phyloP scores from a whole-genome alignment of 2,797 vertebrate genomes.

The Mormyrops boulengeri region DNA sequence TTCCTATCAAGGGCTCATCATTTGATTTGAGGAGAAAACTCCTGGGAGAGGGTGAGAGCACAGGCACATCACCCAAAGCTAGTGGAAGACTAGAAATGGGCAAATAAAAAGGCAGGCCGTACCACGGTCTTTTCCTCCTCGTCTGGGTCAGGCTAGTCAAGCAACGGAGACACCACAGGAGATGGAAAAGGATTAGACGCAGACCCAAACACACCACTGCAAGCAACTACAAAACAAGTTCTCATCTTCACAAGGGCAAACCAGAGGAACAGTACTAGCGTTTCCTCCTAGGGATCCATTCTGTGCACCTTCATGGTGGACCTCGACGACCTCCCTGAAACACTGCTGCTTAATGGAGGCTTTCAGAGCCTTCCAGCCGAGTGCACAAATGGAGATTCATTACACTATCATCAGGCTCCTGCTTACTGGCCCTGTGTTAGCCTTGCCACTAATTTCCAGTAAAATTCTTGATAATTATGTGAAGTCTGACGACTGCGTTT shows the following conservation, averaged over 20 bases:
- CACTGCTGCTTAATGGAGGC: neutral
- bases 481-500: neutral
- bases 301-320: neutral
- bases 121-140: slow-evolving; percentile 81
- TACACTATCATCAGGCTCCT: neutral
- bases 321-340: neutral
- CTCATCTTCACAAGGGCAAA: neutral
- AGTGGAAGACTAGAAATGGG: slow-evolving; percentile 3
- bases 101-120: slow-evolving; percentile 63
- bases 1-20: slow-evolving; percentile 27
- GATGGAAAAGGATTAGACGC: slow-evolving; percentile 58
- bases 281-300: neutral
- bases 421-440: neutral
- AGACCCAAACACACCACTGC: neutral
- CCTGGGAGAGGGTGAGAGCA: neutral
- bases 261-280: neutral
- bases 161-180: slow-evolving; percentile 56
- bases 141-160: slow-evolving; percentile 77
- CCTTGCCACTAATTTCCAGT: neutral
- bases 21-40: slow-evolving; percentile 26
- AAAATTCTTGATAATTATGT: neutral
- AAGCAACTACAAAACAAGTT: neutral
- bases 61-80: slow-evolving; percentile 33
- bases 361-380: neutral
- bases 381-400: neutral